Evolutionary conservation across 2,888 invertebrate genomes (phyloP), one percentile per base, ranked within the genome.

Genomic region (Caenorhabditis virilis): DNA sequence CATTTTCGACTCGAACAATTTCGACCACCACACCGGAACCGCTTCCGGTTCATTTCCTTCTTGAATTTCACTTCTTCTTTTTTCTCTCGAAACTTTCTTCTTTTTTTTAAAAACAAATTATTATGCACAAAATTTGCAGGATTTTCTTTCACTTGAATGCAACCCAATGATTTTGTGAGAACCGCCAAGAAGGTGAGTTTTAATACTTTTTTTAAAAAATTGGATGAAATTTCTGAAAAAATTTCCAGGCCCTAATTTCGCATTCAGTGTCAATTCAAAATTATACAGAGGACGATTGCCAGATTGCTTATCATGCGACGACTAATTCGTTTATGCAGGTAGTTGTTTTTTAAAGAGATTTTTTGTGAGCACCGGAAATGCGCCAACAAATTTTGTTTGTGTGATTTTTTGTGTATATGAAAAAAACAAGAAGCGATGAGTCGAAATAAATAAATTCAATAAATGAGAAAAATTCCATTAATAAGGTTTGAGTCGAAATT

Each of bases 271-370:
- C 73, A 2, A 66, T 73, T 35, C 51, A 56, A 20, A 73, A 73
- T 47, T 70, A 66, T 50, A 66, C 73, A 13, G 47, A 58, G 22
- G 52, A 47, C 26, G 73, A 73, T 26, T 73, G 73, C 51, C 55
- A 59, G 7, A 52, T 67, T 33, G 65, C 70, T 9, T 69, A 52
- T 25, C 56, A 66, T n/a, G 62, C 68, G 11, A 58, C 69, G 3
- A 66, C 70, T 0, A 59, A 59, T 11, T 42, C 70, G 1, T 47
- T 70, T n/a, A 73, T 73, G 57, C 73, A 73, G 67, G 72, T 69
- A 26, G 13, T 6, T 30, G 30, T n/a, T n/a, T n/a, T n/a, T n/a
- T n/a, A n/a, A n/a, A n/a, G n/a, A n/a, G n/a, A n/a, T n/a, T n/a
- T n/a, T n/a, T n/a, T n/a, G n/a, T n/a, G n/a, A n/a, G n/a, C n/a